Base-by-base conservation (phyloP, 1,140 invertebrate genomes). In the Steinernema khuongi region DNA sequence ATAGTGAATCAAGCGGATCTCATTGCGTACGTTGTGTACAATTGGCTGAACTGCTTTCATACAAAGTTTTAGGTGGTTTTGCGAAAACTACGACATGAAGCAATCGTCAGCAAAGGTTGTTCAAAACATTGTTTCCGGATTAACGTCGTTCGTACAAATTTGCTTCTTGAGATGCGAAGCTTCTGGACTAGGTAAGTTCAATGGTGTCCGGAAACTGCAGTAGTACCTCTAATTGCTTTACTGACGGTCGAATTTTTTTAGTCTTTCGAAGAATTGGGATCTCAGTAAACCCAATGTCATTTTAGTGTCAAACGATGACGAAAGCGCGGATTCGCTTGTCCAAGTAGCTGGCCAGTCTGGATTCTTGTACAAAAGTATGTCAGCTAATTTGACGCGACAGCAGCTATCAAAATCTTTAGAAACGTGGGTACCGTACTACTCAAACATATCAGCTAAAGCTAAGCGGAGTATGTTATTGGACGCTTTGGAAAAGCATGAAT, bases 401-500 rank as follows among this genome's bases (percentile, higher is more conserved):
- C 22, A 4, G 26, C 14, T 60, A 14, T 22, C 26, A 2, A n/a
- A n/a, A 4, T 60, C 4, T 60, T 60, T 26, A 60, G 50, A 60
- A 60, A 60, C 50, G 14, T 60, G 50, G 50, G 22, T 60, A 17
- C 50, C 50, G 4, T 60, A 60, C 22, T 60, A 22, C 22, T 4
- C 26, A 60, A 60, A 11, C 50, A 14, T 17, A 60, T 60, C 26
- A 4, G 4, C 22, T 14, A 60, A 60, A 4, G 4, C 22, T 14
- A 60, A 60, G 50, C 14, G 26, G 22, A 60, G 22, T 26, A 26
- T 60, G 4, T 22, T 93, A 85, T 88, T 97, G 80, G 95, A 98
- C 86, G 92, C 95, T 91, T 86, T 96, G 78, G 95, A 98, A 81
- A 94, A 95, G 86, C 89, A 91, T 7, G 95, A 97, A 80, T 92